Evolutionary conservation across 2,888 invertebrate genomes (phyloP).

Genomic region (Eilema caniola): DNA sequence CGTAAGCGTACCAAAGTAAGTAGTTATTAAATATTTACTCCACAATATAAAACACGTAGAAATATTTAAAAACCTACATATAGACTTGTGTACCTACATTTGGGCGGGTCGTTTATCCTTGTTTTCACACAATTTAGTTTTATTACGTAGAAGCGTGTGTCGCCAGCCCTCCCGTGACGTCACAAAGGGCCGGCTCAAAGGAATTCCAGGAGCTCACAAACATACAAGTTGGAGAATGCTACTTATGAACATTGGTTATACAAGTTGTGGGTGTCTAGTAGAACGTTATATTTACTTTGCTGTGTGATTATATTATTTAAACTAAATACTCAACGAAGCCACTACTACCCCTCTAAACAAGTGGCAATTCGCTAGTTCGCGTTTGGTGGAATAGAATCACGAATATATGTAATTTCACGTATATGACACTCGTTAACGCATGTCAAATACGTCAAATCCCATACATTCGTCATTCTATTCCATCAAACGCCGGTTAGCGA

Average conservation of each 20-base stretch:
- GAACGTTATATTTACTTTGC: constrained; percentile 8
- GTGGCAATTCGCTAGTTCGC: too few relatives aligned
- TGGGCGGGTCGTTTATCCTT: constrained; percentile 26
- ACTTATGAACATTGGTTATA: constrained; percentile 8
- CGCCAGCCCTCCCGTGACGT: constrained; percentile 23
- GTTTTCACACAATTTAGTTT: constrained; percentile 44
- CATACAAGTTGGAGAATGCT: constrained; percentile 20
- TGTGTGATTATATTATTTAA: constrained; percentile 19
- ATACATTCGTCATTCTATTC: too few relatives aligned
- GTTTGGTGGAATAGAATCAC: too few relatives aligned
- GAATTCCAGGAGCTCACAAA: constrained; percentile 21
- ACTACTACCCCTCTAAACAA: too few relatives aligned
- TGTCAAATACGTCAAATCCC: too few relatives aligned
- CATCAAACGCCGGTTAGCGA: too few relatives aligned
- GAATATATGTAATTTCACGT: too few relatives aligned
- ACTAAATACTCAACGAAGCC: too few relatives aligned
- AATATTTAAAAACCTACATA: constrained; percentile 10
- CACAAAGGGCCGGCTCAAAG: constrained; percentile 22
- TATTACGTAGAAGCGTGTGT: constrained; percentile 43
- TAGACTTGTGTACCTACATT: background rate
- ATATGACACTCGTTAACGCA: too few relatives aligned
- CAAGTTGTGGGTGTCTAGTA: background rate
- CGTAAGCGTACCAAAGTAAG: too few relatives aligned
- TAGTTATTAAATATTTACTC: too few relatives aligned
- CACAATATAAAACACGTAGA: constrained; percentile 4